Conservation (phyloP, 2,113 vertebrate species). For the Falco punctatus region DNA sequence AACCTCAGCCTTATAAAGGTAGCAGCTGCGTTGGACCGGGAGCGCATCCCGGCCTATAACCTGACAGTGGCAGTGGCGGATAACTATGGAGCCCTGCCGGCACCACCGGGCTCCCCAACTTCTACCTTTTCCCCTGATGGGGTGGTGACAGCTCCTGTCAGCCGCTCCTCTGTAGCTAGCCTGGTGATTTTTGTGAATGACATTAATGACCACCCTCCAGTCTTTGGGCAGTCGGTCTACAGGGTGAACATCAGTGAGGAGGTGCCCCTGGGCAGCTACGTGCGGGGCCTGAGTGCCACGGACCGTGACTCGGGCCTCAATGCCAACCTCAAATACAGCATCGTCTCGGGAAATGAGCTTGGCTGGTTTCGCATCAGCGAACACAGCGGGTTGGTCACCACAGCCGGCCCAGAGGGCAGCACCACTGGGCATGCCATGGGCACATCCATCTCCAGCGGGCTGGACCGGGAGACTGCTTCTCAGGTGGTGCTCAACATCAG, state of each 20-base stretch:
- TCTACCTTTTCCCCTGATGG: not conserved
- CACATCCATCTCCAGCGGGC: not conserved
- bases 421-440: fast-evolving
- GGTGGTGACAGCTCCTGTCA: conserved; percentile 63
- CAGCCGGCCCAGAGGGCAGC: conserved; percentile 49
- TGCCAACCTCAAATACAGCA: conserved; percentile 93
- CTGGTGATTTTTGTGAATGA: conserved; percentile 97
- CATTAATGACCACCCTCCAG: conserved; percentile 94
- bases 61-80: conserved; percentile 95
- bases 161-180: conserved; percentile 92
- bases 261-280: conserved; percentile 91
- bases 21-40: conserved; percentile 91
- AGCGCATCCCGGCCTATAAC: conserved; percentile 96
- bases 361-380: conserved; percentile 96
- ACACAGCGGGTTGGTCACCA: conserved; percentile 95
- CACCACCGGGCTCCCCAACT: not conserved
- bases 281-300: conserved; percentile 92
- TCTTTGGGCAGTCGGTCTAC: conserved; percentile 90
- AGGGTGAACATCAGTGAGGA: conserved; percentile 92
- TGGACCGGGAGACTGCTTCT: conserved; percentile 90
- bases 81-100: conserved; percentile 70
- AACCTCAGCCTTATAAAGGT: conserved; percentile 97
- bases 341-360: conserved; percentile 92
- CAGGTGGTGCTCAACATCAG: conserved; percentile 93
- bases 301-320: conserved; percentile 96